phyloP scores from a whole-genome alignment of 2,113 vertebrate genomes.

The Baryphthengus martii region DNA sequence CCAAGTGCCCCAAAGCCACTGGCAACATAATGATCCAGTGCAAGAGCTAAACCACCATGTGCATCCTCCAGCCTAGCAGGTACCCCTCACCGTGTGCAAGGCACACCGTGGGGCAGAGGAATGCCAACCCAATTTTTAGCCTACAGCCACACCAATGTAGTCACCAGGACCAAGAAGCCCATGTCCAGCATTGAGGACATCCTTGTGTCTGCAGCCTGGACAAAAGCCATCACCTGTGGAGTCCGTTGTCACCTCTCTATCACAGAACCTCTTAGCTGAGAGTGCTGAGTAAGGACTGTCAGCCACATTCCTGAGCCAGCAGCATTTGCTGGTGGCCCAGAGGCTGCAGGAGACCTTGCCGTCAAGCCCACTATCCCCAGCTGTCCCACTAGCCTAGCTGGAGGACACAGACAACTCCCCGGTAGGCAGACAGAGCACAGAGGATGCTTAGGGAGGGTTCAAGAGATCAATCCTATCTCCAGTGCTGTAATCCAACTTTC shows the following conservation, averaged over 20 bases:
- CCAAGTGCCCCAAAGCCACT: not conserved
- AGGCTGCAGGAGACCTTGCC: not conserved
- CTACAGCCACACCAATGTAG: accelerated
- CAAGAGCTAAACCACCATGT: accelerated
- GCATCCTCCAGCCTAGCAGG: not conserved
- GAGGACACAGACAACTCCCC: not conserved
- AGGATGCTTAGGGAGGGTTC: not conserved
- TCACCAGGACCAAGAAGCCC: not conserved
- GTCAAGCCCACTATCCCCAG: not conserved
- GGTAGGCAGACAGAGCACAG: not conserved
- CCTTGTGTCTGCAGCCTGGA: not conserved
- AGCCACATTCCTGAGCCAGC: not conserved
- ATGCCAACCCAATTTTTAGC: not conserved
- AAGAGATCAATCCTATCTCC: accelerated
- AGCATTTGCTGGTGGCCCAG: accelerated
- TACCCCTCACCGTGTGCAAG: not conserved
- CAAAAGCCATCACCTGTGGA: not conserved
- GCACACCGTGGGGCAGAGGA: not conserved
- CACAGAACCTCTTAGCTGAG: accelerated
- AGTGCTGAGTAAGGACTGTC: not conserved
- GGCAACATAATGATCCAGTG: not conserved
- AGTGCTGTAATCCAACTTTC: not conserved
- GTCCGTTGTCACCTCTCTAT: not conserved
- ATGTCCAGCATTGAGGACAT: not conserved
- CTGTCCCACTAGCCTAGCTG: not conserved